Conservation (phyloP, 2,797 vertebrate genomes). For the Crenuchus spilurus region DNA sequence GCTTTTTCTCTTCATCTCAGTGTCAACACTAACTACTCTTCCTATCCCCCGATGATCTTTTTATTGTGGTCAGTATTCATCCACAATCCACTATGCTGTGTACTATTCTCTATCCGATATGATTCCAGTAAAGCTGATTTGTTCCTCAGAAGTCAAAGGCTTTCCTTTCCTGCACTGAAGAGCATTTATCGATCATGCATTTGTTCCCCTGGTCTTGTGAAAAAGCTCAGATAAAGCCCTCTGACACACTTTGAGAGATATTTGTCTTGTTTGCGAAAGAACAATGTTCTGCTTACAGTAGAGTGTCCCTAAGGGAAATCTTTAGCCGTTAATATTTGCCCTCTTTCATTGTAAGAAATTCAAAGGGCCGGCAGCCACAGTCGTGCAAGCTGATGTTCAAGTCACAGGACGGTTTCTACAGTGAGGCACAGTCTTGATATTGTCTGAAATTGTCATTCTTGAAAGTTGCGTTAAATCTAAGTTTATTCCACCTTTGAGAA, state of each 20-base stretch:
- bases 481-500: no score
- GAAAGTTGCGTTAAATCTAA: no score
- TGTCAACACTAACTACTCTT: no score
- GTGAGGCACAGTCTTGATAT: no score
- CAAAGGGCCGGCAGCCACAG: no score
- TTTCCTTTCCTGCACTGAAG: neutral
- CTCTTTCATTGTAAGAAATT: no score
- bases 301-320: neutral
- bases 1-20: no score
- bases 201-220: neutral
- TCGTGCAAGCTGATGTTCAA: no score
- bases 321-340: neutral
- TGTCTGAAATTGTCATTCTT: no score
- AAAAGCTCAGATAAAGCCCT: neutral
- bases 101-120: neutral
- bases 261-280: neutral
- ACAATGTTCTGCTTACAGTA: neutral
- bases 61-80: neutral
- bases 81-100: neutral
- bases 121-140: neutral
- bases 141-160: conserved; percentile 3
- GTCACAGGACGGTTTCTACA: no score
- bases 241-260: neutral
- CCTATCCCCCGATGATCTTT: no score
- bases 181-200: conserved; percentile 5